These are phyloP conservation scores for Hydra vulgaris DNA, from an alignment of 30 jellyfish, hydroid and myxozoan genomes.

Conservation along the genomic window DNA sequence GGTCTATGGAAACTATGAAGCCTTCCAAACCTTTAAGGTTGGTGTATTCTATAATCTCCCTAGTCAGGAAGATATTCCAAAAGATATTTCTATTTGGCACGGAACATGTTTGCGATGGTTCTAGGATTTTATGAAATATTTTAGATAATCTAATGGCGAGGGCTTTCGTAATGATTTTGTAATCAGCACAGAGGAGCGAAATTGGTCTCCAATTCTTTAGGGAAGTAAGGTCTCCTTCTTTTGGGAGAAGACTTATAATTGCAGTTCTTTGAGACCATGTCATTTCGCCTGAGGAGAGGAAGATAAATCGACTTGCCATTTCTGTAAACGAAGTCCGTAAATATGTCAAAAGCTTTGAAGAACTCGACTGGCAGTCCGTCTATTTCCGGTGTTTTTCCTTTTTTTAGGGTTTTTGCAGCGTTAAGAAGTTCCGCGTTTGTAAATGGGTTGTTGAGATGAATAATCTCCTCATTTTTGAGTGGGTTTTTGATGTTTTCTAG, in stretches of 20 bases:
- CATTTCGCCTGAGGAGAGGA: no score
- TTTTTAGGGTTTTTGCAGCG: not conserved
- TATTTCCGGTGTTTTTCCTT: not conserved
- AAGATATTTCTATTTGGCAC: slow-evolving; percentile 35
- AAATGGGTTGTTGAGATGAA: no score
- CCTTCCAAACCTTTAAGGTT: not conserved
- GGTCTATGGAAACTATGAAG: slow-evolving; percentile 23
- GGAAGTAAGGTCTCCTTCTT: slow-evolving; percentile 17
- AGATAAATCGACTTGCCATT: no score
- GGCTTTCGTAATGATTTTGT: slow-evolving; percentile 28
- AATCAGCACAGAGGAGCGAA: slow-evolving; percentile 13
- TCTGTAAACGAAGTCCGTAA: no score
- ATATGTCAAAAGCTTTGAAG: no score
- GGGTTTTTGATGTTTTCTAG: not conserved
- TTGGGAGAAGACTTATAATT: slow-evolving; percentile 6
- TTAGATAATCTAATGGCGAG: not conserved
- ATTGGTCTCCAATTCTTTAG: slow-evolving; percentile 22
- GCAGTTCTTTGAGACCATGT: slow-evolving; percentile 14
- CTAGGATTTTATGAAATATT: not conserved
- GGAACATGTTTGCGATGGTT: slow-evolving; percentile 32
- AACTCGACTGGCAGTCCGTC: not conserved
- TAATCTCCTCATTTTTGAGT: not conserved
- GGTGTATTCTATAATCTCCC: slow-evolving; percentile 16
- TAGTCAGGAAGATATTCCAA: slow-evolving; percentile 12
- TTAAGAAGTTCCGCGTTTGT: not conserved